Evolutionary conservation across 2,797 vertebrate genomes (phyloP).

Genomic region (Danio jaintianensis): DNA sequence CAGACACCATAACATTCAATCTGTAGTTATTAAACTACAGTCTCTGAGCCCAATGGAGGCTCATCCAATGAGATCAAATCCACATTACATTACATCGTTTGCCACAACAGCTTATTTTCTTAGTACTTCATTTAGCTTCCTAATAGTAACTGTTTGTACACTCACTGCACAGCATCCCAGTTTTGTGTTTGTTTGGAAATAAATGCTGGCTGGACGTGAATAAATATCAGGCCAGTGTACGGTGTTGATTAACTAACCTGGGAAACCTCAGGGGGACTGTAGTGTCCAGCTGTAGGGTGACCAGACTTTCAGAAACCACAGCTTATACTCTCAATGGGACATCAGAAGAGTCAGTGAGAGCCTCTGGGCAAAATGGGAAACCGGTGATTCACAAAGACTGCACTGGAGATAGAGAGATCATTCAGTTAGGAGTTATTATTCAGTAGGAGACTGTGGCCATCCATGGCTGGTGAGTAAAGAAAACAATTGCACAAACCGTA

Average conservation of each 20-base stretch:
- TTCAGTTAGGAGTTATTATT: conserved; percentile 9
- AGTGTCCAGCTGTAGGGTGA: conserved; percentile 32
- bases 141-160: conserved; percentile 23
- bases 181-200: conserved; percentile 33
- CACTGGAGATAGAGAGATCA: background rate
- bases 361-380: conserved; percentile 38
- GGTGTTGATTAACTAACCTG: conserved; percentile 63
- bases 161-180: conserved; percentile 2
- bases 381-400: background rate
- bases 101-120: background rate
- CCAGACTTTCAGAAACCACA: conserved; percentile 29
- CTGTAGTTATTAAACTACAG: conserved; percentile 40
- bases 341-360: conserved; percentile 2
- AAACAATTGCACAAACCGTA: background rate
- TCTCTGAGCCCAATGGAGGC: background rate
- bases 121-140: background rate
- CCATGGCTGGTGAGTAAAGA: conserved; percentile 72
- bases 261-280: conserved; percentile 39
- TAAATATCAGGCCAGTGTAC: background rate
- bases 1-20: conserved; percentile 37
- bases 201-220: conserved; percentile 3
- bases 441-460: conserved; percentile 24
- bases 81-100: conserved; percentile 1
- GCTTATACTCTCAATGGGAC: conserved; percentile 20
- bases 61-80: conserved; percentile 7